Evolutionary conservation across 2,888 invertebrate species (phyloP), one percentile per base, ranked within the genome.

Genomic region (Lasiommata megera): DNA sequence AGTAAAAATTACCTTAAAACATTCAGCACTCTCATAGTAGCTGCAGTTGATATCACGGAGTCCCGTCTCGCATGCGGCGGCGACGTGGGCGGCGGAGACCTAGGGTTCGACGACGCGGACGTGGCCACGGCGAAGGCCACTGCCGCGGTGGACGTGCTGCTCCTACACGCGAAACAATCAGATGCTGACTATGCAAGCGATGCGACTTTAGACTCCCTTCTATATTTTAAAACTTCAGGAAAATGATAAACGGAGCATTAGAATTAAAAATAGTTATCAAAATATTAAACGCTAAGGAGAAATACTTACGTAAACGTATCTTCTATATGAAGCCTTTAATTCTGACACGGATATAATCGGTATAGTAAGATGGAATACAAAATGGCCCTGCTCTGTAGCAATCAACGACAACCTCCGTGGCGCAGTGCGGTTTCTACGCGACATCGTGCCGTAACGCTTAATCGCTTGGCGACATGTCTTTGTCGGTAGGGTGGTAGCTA

Each of bases 41-140:
- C 97, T n/a, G 97, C 97, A 5, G 97, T 97, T 41, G 96, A 96
- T 78, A 97, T 96, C 41, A 96, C 95, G 7, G 94, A 95, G 72
- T 96, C 96, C 63, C 88, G 71, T 56, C 88, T 72, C 0, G 80
- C 74, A 6, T 88, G 88, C 34, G 93, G 92, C 34, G 94, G 89
- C 0, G 89, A 89, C 0, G 80, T 82, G 0, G 87, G 79, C 0
- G 89, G 92, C 14, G 93, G 92, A 55, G 96, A 96, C 17, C 95
- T 91, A 1, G 96, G 96, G 76, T 96, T 96, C 54, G 95, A 95
- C 0, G 96, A 96, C 0, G 95, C 97, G 12, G 97, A 97, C 0
- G 97, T 97, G 6, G 97, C 97, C 37, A 96, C 97, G 3, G 97
- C 97, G 81, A 97, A 98, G 1, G 98, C 98, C 7, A 95, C 95